Evolutionary conservation across 2,888 invertebrate genomes (phyloP), one percentile per base, ranked within the genome.

Genomic region (Calephelis perditalis): DNA sequence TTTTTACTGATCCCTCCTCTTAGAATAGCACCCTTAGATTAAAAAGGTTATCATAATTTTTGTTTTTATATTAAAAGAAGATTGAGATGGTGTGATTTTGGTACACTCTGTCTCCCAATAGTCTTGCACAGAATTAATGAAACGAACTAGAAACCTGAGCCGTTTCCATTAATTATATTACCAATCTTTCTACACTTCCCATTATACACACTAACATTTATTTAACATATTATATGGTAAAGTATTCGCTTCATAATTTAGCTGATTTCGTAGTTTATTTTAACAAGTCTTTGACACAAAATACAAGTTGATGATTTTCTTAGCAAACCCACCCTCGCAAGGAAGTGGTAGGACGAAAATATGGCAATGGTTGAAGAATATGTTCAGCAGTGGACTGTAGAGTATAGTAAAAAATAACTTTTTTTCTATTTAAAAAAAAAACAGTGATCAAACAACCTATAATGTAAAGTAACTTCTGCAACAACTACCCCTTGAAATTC

Each of bases 1-100:
- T 89, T 91, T 91, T 91, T 87, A 89, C 88, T 90, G 81, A 74
- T 82, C 70, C 69, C 72, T 72, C 76, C 73, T 84, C 69, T 65
- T 79, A 79, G 76, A 68, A 67, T 73, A 73, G 68, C 64, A 62
- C 69, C 65, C 67, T 57, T 58, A 65, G 26, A 52, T 59, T 43
- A 61, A 63, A 63, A 56, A 65, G 72, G 68, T 73, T 74, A 86
- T 89, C 88, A 88, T 88, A 87, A 88, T 87, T 89, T 89, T 87
- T 78, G 75, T 84, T 87, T 87, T 86, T 86, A 85, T 87, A 80
- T 68, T 68, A 71, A 69, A 71, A 75, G 71, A 72, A 72, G 67
- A 67, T 57, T 35, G 58, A 52, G 44, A 56, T 59, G 49, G 43
- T 15, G 7, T 7, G 11, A 10, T 56, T 40, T 54, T 43, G 60